Evolutionary conservation across 1,140 invertebrate genomes (phyloP).

Genomic region (Pogonomyrmex barbatus): DNA sequence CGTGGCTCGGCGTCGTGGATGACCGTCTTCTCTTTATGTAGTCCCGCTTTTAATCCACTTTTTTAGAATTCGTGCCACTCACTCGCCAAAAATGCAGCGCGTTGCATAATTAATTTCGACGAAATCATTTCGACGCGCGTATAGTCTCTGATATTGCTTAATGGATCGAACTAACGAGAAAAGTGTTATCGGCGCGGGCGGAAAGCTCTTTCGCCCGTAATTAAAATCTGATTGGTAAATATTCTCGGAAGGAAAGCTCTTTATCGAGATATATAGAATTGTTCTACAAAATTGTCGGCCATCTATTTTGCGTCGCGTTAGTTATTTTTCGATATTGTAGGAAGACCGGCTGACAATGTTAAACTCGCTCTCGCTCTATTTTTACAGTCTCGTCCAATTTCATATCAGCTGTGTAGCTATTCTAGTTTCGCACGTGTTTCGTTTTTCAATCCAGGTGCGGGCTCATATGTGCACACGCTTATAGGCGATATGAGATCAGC

Average conservation of each 20-base stretch:
- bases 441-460: not conserved
- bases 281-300: not conserved
- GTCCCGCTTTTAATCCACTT: not conserved
- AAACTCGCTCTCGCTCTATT: not conserved
- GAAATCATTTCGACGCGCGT: too few species aligned
- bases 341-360: not conserved
- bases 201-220: not conserved
- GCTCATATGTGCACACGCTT: not conserved
- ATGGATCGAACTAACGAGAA: not conserved
- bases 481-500: conserved; percentile 6
- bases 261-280: not conserved
- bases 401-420: not conserved
- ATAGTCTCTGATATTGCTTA: not conserved
- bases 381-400: conserved; percentile 1
- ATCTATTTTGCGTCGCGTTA: not conserved
- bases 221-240: not conserved
- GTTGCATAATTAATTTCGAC: not conserved
- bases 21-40: not conserved
- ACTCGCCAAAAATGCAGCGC: not conserved
- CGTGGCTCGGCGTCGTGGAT: not conserved
- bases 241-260: not conserved
- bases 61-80: conserved; percentile 28
- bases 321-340: not conserved
- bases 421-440: not conserved
- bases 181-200: too few species aligned